Conservation (phyloP, 2,113 vertebrate genomes). For the Antigone vipio region DNA sequence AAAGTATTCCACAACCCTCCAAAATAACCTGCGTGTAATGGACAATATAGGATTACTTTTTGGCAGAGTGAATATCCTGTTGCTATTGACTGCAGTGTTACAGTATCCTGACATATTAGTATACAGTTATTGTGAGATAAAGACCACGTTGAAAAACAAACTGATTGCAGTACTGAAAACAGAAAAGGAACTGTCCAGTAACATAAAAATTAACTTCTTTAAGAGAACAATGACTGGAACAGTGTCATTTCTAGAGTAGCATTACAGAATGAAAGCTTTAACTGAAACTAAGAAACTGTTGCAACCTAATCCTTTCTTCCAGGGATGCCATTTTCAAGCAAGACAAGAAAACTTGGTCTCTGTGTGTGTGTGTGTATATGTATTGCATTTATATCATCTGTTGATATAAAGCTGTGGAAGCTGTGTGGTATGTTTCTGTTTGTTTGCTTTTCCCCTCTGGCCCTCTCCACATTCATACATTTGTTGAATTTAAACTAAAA, state of each 20-base stretch:
- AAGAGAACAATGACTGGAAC: constrained; percentile 6
- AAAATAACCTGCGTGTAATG: constrained; percentile 31
- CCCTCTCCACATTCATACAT: not conserved
- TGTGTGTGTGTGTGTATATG: not conserved
- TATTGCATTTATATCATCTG: not conserved
- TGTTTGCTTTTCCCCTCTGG: not conserved
- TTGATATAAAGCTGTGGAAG: not conserved
- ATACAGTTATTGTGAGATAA: constrained; percentile 39
- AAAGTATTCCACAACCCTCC: not conserved
- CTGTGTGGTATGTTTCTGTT: not conserved
- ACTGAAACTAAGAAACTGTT: not conserved
- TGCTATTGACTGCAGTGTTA: constrained; percentile 43
- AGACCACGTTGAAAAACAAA: constrained; percentile 35
- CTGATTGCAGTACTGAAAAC: constrained; percentile 14
- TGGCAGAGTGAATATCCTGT: constrained; percentile 39
- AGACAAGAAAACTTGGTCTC: not conserved
- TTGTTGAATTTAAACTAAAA: not conserved
- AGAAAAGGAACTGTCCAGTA: not conserved
- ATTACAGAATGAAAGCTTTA: constrained; percentile 2
- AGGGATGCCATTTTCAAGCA: not conserved
- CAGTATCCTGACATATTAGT: constrained; percentile 10
- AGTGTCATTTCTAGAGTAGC: not conserved
- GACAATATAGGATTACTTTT: constrained; percentile 49
- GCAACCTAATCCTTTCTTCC: not conserved
- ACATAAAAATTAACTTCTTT: constrained; percentile 19